A percentile compares a stretch with the other conserved stretches of the same genome.
Evolutionary conservation across 2,888 invertebrate genomes (phyloP).

Genomic region (Cryptus viduatorius): DNA sequence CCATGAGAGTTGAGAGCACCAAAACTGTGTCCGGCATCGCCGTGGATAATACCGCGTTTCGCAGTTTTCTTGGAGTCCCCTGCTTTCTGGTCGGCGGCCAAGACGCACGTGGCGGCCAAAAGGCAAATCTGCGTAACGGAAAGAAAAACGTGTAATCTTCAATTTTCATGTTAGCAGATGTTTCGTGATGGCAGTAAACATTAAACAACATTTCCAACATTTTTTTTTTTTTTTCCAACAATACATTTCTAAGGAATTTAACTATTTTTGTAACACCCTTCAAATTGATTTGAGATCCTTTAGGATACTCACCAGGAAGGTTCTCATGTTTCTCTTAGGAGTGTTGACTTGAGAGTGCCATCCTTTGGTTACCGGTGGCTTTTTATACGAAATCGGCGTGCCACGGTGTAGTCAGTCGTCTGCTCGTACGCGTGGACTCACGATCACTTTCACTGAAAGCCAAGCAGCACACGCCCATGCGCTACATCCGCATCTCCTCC

Average conservation of each 20-base stretch:
- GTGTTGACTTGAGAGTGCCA: conserved; percentile 75
- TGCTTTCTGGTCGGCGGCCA: conserved; percentile 61
- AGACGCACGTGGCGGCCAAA: conserved; percentile 70
- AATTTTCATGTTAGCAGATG: background rate
- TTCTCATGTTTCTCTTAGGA: conserved; percentile 75
- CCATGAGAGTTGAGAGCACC: conserved; percentile 39
- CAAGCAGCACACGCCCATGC: conserved; percentile 71
- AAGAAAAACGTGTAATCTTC: background rate
- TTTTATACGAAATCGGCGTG: conserved; percentile 76
- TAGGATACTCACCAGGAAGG: conserved; percentile 76
- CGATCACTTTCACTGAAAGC: conserved; percentile 78
- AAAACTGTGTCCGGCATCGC: conserved; percentile 38
- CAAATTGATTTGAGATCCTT: conserved; percentile 13
- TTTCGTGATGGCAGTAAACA: background rate
- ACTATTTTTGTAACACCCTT: background rate
- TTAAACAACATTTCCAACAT: background rate
- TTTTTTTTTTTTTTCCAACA: background rate
- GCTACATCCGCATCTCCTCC: conserved; percentile 66
- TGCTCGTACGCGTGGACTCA: conserved; percentile 53
- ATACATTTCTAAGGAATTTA: background rate
- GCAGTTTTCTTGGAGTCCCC: conserved; percentile 65
- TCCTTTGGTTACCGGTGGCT: conserved; percentile 73
- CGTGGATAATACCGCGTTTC: conserved; percentile 73
- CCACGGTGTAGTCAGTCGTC: conserved; percentile 55
- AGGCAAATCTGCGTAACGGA: conserved; percentile 69